Base-by-base conservation (phyloP, 2,113 vertebrate species). In the Ammospiza nelsoni region DNA sequence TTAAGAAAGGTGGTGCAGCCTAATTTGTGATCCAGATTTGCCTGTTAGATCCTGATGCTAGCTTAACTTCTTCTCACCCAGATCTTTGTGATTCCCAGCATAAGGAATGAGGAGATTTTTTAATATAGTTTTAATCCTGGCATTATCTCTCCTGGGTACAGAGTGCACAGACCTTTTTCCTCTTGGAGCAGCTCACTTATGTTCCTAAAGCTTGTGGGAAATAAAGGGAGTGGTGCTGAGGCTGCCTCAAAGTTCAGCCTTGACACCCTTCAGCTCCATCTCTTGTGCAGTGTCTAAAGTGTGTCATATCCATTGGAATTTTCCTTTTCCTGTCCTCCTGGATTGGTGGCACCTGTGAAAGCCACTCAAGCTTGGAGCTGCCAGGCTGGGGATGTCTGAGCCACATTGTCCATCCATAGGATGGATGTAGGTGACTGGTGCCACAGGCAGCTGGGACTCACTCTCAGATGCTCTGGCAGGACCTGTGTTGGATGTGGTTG, bases 171-270 rank as follows among this genome's bases (percentile, higher is more conserved):
- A 14, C 19, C 20, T 12, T 7, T 41, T n/a, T 73, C 17, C 11
- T 65, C 20, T 10, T 3, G 6, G 39, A 77, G 23, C n/a, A 67
- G n/a, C 17, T 75, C 20, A 21, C 1, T 43, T 19, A 4, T 1
- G 0, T 17, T 66, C 9, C 37, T 46, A 31, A 57, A 91, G 29
- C 17, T 33, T 43, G 51, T 22, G 37, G 27, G 54, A 68, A 33
- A 17, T 1, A 5, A 84, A 62, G 8, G 55, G 28, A 59, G 25
- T 0, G 0, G n/a, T 5, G 3, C 52, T 0, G 3, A 73, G 15
- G 35, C 31, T 58, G 27, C 48, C 23, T 46, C 3, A 7, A 55
- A n/a, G n/a, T 31, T 1, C 1, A 37, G 61, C 15, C 10, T 52
- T 28, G 18, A 44, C 16, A 17, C 41, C 22, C 9, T 59, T 68